Evolutionary conservation across 1,140 invertebrate genomes (phyloP).

Genomic region (Atta texana): DNA sequence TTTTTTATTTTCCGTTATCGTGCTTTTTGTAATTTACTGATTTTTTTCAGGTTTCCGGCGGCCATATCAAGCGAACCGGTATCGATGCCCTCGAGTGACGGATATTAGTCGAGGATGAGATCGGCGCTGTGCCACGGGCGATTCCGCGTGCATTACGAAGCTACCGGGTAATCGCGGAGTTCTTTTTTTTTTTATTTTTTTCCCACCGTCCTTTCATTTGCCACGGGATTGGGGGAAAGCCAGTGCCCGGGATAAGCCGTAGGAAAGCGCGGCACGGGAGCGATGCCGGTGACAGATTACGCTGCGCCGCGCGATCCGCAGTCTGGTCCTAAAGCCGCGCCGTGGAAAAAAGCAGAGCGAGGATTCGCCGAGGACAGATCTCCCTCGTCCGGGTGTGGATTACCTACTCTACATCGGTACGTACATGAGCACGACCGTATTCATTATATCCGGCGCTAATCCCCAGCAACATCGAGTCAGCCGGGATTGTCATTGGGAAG

Average conservation of each 20-base stretch:
- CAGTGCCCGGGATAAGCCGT: slow-evolving; percentile 83
- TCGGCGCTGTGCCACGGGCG: slow-evolving; percentile 10
- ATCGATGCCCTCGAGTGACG: slow-evolving; percentile 35
- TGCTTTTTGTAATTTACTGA: slow-evolving; percentile 10
- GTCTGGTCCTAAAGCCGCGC: slow-evolving; percentile 72
- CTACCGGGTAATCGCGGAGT: background rate
- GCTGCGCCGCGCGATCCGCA: slow-evolving; percentile 73
- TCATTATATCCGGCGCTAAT: slow-evolving; percentile 70
- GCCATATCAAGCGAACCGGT: slow-evolving; percentile 25
- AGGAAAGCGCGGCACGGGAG: slow-evolving; percentile 81
- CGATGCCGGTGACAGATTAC: slow-evolving; percentile 85
- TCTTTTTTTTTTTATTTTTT: slow-evolving; percentile 20
- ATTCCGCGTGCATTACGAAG: slow-evolving; percentile 46
- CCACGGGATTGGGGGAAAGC: slow-evolving; percentile 82
- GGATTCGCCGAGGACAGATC: slow-evolving; percentile 68
- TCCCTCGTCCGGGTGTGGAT: slow-evolving; percentile 69
- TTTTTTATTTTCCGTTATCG: slow-evolving; percentile 9
- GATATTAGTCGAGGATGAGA: slow-evolving; percentile 55
- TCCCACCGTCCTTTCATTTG: slow-evolving; percentile 69
- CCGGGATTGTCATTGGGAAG: slow-evolving; percentile 40
- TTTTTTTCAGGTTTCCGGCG: slow-evolving; percentile 11
- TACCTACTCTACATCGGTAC: slow-evolving; percentile 70
- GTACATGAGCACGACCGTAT: slow-evolving; percentile 74
- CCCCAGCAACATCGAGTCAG: slow-evolving; percentile 43
- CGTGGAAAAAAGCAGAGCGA: slow-evolving; percentile 59